These are phyloP conservation scores for Caenorhabditis panamensis DNA, from an alignment of 2,888 invertebrate species.

Conservation along the genomic window DNA sequence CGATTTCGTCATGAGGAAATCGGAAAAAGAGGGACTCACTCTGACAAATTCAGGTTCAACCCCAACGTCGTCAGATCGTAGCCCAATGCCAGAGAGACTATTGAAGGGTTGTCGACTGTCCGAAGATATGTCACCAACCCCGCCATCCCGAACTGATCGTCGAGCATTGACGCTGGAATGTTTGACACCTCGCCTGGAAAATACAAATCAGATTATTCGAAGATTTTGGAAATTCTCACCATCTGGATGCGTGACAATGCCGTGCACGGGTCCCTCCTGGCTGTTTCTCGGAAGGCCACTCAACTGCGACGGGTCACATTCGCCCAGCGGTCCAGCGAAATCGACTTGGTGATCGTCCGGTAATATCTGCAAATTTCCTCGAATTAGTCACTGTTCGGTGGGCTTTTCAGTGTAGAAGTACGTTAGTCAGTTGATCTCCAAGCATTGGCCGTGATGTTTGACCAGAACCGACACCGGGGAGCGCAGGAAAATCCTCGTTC, in stretches of 20 bases:
- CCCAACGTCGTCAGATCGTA: conserved; percentile 98
- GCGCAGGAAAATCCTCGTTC: conserved; percentile 98
- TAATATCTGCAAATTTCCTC: conserved; percentile 32
- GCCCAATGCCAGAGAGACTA: conserved; percentile 96
- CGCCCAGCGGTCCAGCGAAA: conserved; percentile 34
- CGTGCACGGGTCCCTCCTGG: conserved; percentile 47
- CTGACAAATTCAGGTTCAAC: conserved; percentile 97
- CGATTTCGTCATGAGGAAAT: not conserved
- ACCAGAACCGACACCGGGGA: conserved; percentile 87
- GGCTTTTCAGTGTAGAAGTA: conserved; percentile 25
- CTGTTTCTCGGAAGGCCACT: conserved; percentile 40
- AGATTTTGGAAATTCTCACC: conserved; percentile 44
- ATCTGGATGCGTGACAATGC: conserved; percentile 69
- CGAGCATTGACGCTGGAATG: conserved; percentile 98
- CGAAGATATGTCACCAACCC: conserved; percentile 97
- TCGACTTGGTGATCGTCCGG: conserved; percentile 46
- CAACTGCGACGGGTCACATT: conserved; percentile 41
- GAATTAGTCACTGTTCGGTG: conserved; percentile 7
- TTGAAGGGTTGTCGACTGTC: conserved; percentile 96
- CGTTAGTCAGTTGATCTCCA: conserved; percentile 56
- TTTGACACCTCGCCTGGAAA: conserved; percentile 94
- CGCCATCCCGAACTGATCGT: conserved; percentile 99
- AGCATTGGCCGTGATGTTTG: conserved; percentile 57
- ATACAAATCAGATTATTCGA: not conserved
- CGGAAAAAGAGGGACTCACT: conserved; percentile 83